phyloP scores from a whole-genome alignment of 2,888 invertebrate genomes.

The Tineola bisselliella region DNA sequence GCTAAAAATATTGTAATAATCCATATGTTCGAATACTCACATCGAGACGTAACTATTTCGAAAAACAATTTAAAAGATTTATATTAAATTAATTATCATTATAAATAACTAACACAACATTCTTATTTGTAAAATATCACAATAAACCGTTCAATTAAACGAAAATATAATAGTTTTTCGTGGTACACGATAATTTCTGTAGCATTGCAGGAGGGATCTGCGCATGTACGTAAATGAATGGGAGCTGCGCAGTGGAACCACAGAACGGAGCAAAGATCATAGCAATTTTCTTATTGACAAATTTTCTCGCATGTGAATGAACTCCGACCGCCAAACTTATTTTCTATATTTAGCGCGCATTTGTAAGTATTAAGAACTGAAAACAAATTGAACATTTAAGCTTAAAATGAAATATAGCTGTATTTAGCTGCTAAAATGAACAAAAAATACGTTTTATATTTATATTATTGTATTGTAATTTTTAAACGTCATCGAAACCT shows the following conservation, averaged over 20 bases:
- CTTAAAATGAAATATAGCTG: too few species aligned
- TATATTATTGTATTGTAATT: too few species aligned
- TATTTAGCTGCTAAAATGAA: too few species aligned
- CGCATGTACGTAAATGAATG: slow-evolving; percentile 37
- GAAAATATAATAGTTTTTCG: not conserved
- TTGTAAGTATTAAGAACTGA: too few species aligned
- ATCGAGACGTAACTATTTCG: not conserved
- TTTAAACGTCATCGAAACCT: too few species aligned
- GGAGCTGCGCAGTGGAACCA: slow-evolving; percentile 44
- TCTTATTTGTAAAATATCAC: slow-evolving; percentile 23
- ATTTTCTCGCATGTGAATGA: slow-evolving; percentile 43
- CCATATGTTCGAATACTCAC: not conserved
- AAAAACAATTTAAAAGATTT: not conserved
- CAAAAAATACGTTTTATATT: too few species aligned
- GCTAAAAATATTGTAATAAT: too few species aligned
- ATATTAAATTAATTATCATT: not conserved
- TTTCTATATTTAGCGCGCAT: not conserved
- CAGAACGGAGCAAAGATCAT: slow-evolving; percentile 28
- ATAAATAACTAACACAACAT: slow-evolving; percentile 36
- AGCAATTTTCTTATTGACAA: slow-evolving; percentile 52
- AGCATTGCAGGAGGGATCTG: slow-evolving; percentile 57
- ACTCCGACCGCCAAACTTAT: slow-evolving; percentile 21
- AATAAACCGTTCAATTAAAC: not conserved
- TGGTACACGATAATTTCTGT: slow-evolving; percentile 27
- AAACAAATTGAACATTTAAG: too few species aligned